These are phyloP conservation scores for Parascotia fuliginaria DNA, from an alignment of 2,888 invertebrate species.

Conservation along the genomic window DNA sequence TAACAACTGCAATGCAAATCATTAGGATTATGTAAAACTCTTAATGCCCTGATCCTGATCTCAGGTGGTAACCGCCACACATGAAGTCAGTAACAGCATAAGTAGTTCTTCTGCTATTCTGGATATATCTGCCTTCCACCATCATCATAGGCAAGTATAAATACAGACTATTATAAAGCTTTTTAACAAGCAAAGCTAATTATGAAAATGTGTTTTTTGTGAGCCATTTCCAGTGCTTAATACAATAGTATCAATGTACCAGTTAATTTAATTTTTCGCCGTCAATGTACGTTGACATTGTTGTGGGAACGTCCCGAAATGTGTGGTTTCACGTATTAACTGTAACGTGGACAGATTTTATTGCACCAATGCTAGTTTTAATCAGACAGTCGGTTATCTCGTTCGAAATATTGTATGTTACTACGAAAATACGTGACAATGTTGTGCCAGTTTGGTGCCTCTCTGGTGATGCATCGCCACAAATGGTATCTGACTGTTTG, in stretches of 20 bases:
- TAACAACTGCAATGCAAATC: too few relatives aligned
- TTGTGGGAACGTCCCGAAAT: constrained; percentile 61
- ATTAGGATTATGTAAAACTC: too few relatives aligned
- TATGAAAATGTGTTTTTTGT: too few relatives aligned
- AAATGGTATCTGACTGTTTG: not conserved
- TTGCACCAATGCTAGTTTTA: constrained; percentile 52
- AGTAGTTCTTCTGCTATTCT: too few relatives aligned
- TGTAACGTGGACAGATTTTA: constrained; percentile 62
- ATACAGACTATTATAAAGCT: too few relatives aligned
- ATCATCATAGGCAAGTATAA: too few relatives aligned
- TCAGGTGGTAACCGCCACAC: too few relatives aligned
- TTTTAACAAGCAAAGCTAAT: too few relatives aligned
- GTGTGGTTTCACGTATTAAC: constrained; percentile 65
- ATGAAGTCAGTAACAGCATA: too few relatives aligned
- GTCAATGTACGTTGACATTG: constrained; percentile 62
- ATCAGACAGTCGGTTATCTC: constrained; percentile 47
- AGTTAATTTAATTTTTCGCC: constrained; percentile 77
- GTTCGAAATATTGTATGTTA: constrained; percentile 35
- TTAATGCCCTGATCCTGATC: too few relatives aligned
- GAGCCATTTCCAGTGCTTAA: constrained; percentile 26
- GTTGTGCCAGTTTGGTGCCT: not conserved
- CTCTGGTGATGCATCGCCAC: not conserved
- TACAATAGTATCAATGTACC: constrained; percentile 38
- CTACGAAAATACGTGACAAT: constrained; percentile 13
- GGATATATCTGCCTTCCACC: too few relatives aligned